Evolutionary conservation across 1,140 invertebrate genomes (phyloP), one percentile per base, ranked within the genome.

Genomic region (Trissolcus basalis): DNA sequence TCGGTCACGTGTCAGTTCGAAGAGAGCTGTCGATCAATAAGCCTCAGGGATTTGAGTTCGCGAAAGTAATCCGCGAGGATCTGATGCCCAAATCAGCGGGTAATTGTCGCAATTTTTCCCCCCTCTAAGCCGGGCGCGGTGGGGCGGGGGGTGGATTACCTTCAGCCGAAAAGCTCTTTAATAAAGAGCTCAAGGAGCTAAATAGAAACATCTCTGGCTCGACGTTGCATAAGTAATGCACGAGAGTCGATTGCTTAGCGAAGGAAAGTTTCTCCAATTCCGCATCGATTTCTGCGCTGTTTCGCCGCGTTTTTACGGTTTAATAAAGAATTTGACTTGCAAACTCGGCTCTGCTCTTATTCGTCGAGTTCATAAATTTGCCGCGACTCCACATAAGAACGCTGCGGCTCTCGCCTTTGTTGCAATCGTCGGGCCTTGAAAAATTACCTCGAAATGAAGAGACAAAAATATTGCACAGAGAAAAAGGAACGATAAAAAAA

Each of bases 61-160:
- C 70, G 83, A 80, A 49, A 69, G 79, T 87, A 87, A 87, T 85
- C 86, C 82, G 51, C 45, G 19, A 6, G 67, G 82, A 84, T 86
- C 81, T 69, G 79, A 82, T 82, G 81, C 77, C 78, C 78, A 85
- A 87, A 87, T 87, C 85, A 85, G 82, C 83, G 83, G 82, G 83
- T 87, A 88, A 88, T 88, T 87, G 87, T 86, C 84, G 86, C 85
- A 82, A 86, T 86, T 86, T 85, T 83, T 84, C 77, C 77, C 77
- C 44, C 58, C 49, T 35, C 35, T 41, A 77, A 49, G 68, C 54
- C 60, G 53, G 63, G 47, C 61, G 41, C 59, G 51, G 19, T 6
- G 19, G 19, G 19, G 19, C 1, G 19, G 19, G 6, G 19, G 6
- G 19, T 6, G 59, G 80, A 81, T 80, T 80, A 72, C 15, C 36